Percentiles rank a stretch among this genome's conserved stretches.
These are phyloP conservation scores for Ditylenchus dipsaci DNA, from an alignment of 1,140 invertebrate genomes.

Conservation along the genomic window DNA sequence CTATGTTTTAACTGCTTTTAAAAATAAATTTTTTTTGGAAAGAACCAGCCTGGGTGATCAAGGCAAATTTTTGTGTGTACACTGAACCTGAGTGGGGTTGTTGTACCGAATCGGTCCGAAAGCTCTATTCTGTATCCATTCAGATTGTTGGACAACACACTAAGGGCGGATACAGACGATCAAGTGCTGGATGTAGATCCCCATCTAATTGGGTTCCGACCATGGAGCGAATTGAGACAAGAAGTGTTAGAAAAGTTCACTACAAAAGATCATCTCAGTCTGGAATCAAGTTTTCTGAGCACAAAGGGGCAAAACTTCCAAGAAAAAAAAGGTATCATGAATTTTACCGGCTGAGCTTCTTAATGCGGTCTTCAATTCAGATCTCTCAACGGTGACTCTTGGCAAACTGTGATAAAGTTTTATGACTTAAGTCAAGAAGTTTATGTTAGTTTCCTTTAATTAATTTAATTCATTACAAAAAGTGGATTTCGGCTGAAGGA, in stretches of 20 bases:
- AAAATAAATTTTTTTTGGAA: no score
- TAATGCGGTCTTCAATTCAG: no score
- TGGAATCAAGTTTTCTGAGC: conserved; percentile 32
- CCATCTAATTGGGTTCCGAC: conserved; percentile 32
- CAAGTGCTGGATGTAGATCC: conserved; percentile 29
- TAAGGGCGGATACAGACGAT: conserved; percentile 2
- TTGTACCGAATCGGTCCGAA: no score
- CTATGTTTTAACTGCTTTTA: no score
- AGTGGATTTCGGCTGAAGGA: no score
- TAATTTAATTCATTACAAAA: no score
- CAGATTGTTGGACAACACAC: conserved; percentile 12
- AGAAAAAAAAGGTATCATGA: conserved; percentile 9
- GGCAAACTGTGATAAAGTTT: conserved; percentile 4
- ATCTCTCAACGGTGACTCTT: conserved; percentile 2
- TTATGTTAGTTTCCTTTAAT: not conserved
- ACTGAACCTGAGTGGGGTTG: no score
- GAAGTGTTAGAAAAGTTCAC: conserved; percentile 24
- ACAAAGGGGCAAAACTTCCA: not conserved
- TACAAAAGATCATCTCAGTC: conserved; percentile 17
- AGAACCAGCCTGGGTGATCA: no score
- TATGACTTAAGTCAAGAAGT: conserved; percentile 34
- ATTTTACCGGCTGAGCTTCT: no score
- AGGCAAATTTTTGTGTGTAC: no score
- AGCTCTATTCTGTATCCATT: no score
- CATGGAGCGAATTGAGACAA: conserved; percentile 29